Conservation (phyloP, 1,140 invertebrate species). For the Papilio aristodemus region DNA sequence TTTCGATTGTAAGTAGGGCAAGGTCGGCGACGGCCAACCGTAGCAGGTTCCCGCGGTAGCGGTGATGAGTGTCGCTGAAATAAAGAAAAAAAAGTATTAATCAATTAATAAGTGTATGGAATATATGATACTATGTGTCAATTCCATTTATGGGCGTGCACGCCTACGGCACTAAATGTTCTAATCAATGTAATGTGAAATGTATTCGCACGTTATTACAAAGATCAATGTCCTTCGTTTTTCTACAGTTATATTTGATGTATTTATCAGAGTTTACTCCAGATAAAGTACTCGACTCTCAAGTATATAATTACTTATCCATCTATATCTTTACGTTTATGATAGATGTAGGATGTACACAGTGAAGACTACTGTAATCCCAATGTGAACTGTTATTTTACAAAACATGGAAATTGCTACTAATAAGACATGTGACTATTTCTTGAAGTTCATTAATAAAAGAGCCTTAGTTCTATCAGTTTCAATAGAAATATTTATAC, state of each 20-base stretch:
- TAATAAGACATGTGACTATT: no score
- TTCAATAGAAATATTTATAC: not conserved
- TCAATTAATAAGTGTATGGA: not conserved
- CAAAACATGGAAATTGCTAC: not conserved
- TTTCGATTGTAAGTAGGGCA: conserved; percentile 72
- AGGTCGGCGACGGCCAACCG: conserved; percentile 83
- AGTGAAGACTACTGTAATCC: not conserved
- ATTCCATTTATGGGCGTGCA: not conserved
- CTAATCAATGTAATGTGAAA: conserved; percentile 19
- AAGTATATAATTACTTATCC: conserved; percentile 35
- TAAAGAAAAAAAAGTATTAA: conserved; percentile 37
- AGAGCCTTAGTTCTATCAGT: no score
- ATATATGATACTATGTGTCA: not conserved
- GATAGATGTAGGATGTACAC: not conserved
- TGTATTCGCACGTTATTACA: conserved; percentile 13
- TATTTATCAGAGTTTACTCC: conserved; percentile 44
- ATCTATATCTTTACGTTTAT: conserved; percentile 16
- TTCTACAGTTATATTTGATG: conserved; percentile 22
- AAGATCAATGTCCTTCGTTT: conserved; percentile 27
- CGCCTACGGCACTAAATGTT: conserved; percentile 5
- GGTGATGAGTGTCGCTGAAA: conserved; percentile 79
- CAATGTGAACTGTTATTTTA: conserved; percentile 8
- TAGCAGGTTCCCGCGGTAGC: conserved; percentile 78
- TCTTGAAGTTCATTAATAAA: no score
- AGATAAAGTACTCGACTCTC: conserved; percentile 43